Evolutionary conservation across 53 echinoderm and acorn worm genomes (phyloP), one percentile per base, ranked within the genome.

Genomic region (Antedon mediterranea): DNA sequence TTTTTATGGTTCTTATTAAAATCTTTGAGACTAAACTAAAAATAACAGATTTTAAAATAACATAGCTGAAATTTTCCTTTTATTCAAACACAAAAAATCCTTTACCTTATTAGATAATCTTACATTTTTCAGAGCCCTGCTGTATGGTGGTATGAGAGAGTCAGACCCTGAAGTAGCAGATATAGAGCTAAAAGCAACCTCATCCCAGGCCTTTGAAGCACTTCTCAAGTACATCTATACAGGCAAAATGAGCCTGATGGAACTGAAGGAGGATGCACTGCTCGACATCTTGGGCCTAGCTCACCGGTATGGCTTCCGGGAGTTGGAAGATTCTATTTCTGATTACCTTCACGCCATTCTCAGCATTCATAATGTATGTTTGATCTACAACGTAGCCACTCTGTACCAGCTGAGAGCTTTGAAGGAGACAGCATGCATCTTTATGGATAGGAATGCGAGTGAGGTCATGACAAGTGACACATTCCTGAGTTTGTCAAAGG

Each of bases 381-480:
- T 93, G 43, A 98, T 98, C 83, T 98, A 98, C 43, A 93, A 98
- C 73, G 98, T 98, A 34, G 98, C 98, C 6, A 90, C 84, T 32
- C 72, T 93, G 42, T 93, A 93, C 76, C 78, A 82, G 71, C 75
- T 93, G 77, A 82, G 84, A 33, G 43, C 98, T 0, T 85, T 98
- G 43, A 98, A 98, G 81, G 93, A 98, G 77, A 98, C 98, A 3
- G 93, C 93, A 44, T 93, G 88, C 41, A 88, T 85, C 73, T 98
- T 82, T 75, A 98, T 98, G 85, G 91, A 91, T 73, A 86, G 85
- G 30, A 91, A 91, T 74, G 91, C 91, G 30, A 82, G 42, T 7
- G 98, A 98, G 74, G 98, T 98, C 32, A 93, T 98, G 93, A 84
- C 82, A 78, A 98, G 98, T 80, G 98, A 93, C 73, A 80, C 90